These are phyloP conservation scores for Lithosia quadra DNA, from an alignment of 2,888 invertebrate species.

Conservation along the genomic window DNA sequence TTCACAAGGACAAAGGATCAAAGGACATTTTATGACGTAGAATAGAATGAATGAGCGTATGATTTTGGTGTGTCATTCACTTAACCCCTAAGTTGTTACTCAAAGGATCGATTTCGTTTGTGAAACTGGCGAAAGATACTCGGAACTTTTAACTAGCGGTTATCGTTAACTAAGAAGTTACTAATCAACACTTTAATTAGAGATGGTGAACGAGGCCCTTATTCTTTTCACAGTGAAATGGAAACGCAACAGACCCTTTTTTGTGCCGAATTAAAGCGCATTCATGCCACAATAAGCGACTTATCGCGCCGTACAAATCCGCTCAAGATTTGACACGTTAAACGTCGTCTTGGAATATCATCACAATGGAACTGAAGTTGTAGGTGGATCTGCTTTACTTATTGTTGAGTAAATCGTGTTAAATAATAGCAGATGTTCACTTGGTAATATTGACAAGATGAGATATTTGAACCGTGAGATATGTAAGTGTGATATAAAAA, in stretches of 20 bases:
- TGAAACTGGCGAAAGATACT: too few species aligned
- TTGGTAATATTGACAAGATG: neutral
- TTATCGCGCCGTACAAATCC: conserved; percentile 44
- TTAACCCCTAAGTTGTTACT: too few species aligned
- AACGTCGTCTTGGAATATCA: conserved; percentile 44
- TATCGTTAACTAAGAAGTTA: too few species aligned
- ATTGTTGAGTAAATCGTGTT: conserved; percentile 28
- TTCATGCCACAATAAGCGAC: conserved; percentile 57
- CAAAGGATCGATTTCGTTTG: too few species aligned
- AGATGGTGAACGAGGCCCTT: too few species aligned
- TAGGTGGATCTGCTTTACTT: conserved; percentile 34
- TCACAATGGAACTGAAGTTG: conserved; percentile 46
- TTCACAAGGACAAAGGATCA: too few species aligned
- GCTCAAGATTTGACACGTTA: conserved; percentile 50
- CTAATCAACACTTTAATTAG: too few species aligned
- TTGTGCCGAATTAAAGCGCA: conserved; percentile 53
- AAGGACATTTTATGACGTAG: too few species aligned
- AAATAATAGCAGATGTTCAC: conserved; percentile 34
- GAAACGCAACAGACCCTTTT: neutral
- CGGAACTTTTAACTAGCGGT: too few species aligned
- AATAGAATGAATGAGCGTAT: too few species aligned
- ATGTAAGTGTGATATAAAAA: neutral
- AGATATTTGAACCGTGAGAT: neutral
- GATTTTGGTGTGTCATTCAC: too few species aligned
- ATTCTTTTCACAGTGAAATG: neutral